Percentiles rank a stretch among this genome's conserved stretches.
These are phyloP conservation scores for Rhinichthys osculus DNA, from an alignment of 2,797 vertebrate genomes.

Conservation along the genomic window DNA sequence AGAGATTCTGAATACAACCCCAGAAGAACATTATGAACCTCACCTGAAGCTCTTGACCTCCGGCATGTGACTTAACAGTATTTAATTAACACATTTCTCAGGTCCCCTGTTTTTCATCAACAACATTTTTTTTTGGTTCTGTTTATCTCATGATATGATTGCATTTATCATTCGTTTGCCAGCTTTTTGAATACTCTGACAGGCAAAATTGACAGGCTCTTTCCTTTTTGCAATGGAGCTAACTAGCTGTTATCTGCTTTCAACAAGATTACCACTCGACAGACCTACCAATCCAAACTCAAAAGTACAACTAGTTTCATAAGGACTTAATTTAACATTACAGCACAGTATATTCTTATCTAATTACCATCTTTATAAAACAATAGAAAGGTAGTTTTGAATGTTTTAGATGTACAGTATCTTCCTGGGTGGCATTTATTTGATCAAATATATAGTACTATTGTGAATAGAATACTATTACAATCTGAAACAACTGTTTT, in stretches of 20 bases:
- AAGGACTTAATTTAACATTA: too few relatives aligned
- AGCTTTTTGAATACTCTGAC: background rate
- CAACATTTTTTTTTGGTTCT: background rate
- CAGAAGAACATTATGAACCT: slow-evolving; percentile 3
- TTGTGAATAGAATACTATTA: background rate
- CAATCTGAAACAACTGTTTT: background rate
- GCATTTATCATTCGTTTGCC: background rate
- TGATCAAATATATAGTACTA: background rate
- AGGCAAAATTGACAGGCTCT: background rate
- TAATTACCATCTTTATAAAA: background rate
- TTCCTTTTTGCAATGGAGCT: background rate
- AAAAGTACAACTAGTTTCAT: background rate
- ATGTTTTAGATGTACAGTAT: background rate
- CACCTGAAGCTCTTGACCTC: slow-evolving; percentile 16
- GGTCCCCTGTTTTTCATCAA: background rate
- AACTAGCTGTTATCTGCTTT: background rate
- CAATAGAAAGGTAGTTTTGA: background rate
- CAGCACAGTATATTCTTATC: background rate
- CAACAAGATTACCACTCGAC: background rate
- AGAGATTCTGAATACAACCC: slow-evolving; percentile 14
- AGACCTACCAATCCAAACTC: background rate
- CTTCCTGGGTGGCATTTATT: background rate
- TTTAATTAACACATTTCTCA: background rate
- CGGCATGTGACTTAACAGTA: background rate
- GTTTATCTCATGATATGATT: slow-evolving; percentile 2